Evolutionary conservation across 2,113 vertebrate genomes (phyloP).

Genomic region (Chauna torquata): DNA sequence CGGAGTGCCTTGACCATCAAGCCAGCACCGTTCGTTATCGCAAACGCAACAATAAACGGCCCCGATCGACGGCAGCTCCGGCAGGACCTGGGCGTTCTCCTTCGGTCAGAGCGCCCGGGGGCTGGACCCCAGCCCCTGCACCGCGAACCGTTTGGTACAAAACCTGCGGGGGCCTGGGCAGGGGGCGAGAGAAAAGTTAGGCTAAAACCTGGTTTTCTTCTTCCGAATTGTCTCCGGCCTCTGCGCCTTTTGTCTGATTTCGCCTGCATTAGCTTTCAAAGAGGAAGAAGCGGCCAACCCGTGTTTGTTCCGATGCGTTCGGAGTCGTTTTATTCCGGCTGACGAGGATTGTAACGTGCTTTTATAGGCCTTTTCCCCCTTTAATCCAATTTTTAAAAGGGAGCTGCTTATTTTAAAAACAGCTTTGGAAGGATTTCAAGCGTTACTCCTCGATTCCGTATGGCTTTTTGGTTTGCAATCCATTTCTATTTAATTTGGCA

Average conservation of each 20-base stretch:
- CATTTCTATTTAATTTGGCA: conserved; percentile 66
- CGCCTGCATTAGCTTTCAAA: neutral
- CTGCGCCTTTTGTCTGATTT: neutral
- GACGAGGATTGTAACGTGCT: neutral
- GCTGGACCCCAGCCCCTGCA: neutral
- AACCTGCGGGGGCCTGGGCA: neutral
- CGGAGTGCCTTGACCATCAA: conserved; percentile 62
- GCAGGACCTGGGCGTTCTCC: neutral
- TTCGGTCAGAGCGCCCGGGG: neutral
- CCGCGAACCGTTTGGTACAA: neutral
- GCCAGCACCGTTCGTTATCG: neutral
- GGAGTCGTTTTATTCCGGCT: neutral
- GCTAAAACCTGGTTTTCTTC: neutral
- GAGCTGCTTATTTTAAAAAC: conserved; percentile 48
- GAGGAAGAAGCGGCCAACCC: neutral
- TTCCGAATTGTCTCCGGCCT: neutral
- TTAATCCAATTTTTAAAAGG: conserved; percentile 10
- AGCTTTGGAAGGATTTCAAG: conserved; percentile 37
- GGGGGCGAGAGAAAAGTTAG: neutral
- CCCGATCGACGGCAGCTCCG: neutral
- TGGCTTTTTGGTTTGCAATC: conserved; percentile 35
- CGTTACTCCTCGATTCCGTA: neutral
- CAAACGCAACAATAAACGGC: neutral
- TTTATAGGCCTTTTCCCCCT: neutral
- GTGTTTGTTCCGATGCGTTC: neutral